Conservation (phyloP, 2,888 invertebrate genomes). For the Alsophila aescularia region DNA sequence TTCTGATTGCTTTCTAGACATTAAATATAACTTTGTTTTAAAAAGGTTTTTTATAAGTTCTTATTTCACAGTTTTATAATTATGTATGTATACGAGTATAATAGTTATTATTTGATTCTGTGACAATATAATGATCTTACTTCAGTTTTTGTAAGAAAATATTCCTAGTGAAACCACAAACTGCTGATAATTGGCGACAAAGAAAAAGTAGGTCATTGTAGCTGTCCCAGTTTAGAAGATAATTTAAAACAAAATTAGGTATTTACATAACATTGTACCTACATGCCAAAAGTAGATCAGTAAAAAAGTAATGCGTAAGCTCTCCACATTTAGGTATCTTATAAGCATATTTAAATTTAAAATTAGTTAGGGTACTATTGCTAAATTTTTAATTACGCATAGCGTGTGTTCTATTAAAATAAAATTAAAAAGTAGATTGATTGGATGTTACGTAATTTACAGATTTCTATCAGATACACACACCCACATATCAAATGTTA, state of each 20-base stretch:
- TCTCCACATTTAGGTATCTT: constrained; percentile 2
- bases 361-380: constrained; percentile 2
- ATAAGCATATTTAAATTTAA: constrained; percentile 6
- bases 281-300: constrained; percentile 18
- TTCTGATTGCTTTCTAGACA: too few species aligned
- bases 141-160: not conserved
- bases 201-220: constrained; percentile 53
- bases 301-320: constrained; percentile 13
- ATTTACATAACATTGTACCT: constrained; percentile 37
- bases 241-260: constrained; percentile 18
- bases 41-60: too few species aligned
- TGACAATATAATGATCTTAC: not conserved
- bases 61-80: not conserved
- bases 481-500: constrained; percentile 4
- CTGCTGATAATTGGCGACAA: constrained; percentile 42
- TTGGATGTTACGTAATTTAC: constrained; percentile 17
- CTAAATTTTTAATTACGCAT: constrained; percentile 18
- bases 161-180: constrained; percentile 37
- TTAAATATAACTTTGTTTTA: too few species aligned
- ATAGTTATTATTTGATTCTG: too few species aligned
- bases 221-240: constrained; percentile 38
- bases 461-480: constrained; percentile 19
- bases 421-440: constrained; percentile 25
- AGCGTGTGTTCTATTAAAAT: constrained; percentile 23
- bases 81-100: too few species aligned